Evolutionary conservation across 2,113 vertebrate species (phyloP), one percentile per base, ranked within the genome.

Genomic region (Neopipo cinnamomea): DNA sequence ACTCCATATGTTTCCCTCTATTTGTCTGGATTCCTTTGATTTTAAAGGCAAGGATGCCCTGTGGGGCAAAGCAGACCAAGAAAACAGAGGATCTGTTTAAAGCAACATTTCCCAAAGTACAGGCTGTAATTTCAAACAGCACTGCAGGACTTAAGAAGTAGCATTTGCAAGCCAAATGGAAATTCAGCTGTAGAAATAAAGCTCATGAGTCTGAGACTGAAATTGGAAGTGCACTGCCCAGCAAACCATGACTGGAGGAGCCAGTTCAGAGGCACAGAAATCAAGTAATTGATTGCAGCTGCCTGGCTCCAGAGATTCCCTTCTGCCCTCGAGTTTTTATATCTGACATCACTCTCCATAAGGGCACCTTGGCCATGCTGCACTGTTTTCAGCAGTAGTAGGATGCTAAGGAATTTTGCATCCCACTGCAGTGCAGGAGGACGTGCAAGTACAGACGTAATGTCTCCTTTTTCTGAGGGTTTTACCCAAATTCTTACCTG

Each of bases 171-270:
- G 68, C 59, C 79, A 95, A 92, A 91, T 66, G 28, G 80, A 92
- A 96, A 93, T 77, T 81, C 83, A 95, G 76, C 76, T 59, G 47
- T 44, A 85, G 76, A 87, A 92, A 67, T 68, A 87, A 89, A 93
- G 86, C 63, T 93, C 20, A 37, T 2, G 58, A 88, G 88, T 71
- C 41, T 47, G 20, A 67, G 52, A 59, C 65, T 91, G 76, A 71
- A 93, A 88, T 21, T 95, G 73, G 76, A 91, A 92, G 76, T n/a
- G 19, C 61, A 71, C 0, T 86, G 83, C 59, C 59, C 67, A 88
- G 78, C 79, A 94, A 88, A 93, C 53, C 41, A 73, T 42, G n/a
- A 50, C 67, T 88, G 79, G 86, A 78, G 59, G 63, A 83, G 58
- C 24, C 28, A 16, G 66, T 76, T 91, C 71, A 93, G 88, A 87